A percentile compares a stretch with the other conserved stretches of the same genome.
These are phyloP conservation scores for Pteria penguin DNA, from an alignment of 2,888 invertebrate species.

Conservation along the genomic window DNA sequence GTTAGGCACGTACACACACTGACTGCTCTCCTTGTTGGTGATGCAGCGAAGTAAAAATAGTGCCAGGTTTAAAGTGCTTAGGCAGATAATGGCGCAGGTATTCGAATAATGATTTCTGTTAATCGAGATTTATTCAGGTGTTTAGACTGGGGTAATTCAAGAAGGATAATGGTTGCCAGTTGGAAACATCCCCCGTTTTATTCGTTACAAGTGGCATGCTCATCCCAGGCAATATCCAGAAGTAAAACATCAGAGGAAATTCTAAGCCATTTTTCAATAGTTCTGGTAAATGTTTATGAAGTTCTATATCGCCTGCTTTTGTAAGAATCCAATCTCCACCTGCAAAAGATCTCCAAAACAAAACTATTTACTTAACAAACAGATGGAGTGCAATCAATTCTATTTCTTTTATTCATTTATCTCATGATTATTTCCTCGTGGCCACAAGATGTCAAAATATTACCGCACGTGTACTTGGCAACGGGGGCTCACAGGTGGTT, in stretches of 20 bases:
- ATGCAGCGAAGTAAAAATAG: too few species aligned
- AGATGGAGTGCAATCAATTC: conserved; percentile 36
- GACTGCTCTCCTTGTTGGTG: too few species aligned
- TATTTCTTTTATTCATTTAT: conserved; percentile 34
- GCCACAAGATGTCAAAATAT: conserved; percentile 44
- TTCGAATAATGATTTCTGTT: background rate
- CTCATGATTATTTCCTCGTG: conserved; percentile 27
- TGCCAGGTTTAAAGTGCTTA: background rate
- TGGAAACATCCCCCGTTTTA: conserved; percentile 16
- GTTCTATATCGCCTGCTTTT: conserved; percentile 25
- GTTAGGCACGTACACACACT: too few species aligned
- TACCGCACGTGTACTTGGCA: conserved; percentile 38
- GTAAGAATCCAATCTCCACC: conserved; percentile 24
- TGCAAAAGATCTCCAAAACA: conserved; percentile 30
- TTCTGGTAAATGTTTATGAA: conserved; percentile 27
- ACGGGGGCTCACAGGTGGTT: conserved; percentile 36
- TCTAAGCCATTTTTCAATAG: conserved; percentile 13
- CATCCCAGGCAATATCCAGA: conserved; percentile 7
- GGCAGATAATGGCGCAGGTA: background rate
- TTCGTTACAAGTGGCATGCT: conserved; percentile 17
- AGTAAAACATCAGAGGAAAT: conserved; percentile 22
- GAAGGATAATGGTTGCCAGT: conserved; percentile 19
- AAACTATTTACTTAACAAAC: conserved; percentile 37
- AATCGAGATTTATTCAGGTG: background rate
- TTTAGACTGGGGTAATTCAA: conserved; percentile 16